phyloP scores from a whole-genome alignment of 2,113 vertebrate genomes.

The Gila orcuttii region DNA sequence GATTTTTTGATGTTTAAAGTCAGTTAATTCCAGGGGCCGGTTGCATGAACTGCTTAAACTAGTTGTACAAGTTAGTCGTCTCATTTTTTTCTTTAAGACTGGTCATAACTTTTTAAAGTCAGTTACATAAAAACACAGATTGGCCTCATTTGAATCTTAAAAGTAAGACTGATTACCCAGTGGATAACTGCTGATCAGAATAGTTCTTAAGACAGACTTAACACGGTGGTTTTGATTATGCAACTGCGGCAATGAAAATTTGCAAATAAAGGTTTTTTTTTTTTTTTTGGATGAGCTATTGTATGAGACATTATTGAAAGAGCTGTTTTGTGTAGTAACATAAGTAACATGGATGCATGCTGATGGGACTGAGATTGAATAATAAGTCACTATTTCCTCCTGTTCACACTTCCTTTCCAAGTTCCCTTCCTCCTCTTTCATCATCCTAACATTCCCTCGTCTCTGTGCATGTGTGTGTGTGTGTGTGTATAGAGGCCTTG shows the following conservation, averaged over 20 bases:
- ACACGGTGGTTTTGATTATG: too few species aligned
- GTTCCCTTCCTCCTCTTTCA: slow-evolving; percentile 15
- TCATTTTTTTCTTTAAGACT: too few species aligned
- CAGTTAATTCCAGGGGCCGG: not conserved
- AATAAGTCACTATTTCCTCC: slow-evolving; percentile 28
- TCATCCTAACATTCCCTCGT: slow-evolving; percentile 33
- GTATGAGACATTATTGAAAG: not conserved
- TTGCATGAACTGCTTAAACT: too few species aligned
- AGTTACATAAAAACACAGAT: too few species aligned
- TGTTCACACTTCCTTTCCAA: slow-evolving; percentile 30
- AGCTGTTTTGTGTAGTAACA: not conserved
- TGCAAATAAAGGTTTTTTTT: not conserved
- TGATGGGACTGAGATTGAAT: slow-evolving; percentile 5
- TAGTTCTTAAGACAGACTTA: too few species aligned
- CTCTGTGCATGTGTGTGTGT: slow-evolving; percentile 34
- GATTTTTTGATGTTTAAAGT: not conserved
- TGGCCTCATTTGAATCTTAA: too few species aligned
- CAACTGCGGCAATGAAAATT: not conserved
- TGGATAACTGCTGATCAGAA: too few species aligned
- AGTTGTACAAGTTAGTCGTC: too few species aligned
- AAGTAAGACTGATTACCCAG: too few species aligned
- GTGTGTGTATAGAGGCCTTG: slow-evolving; percentile 50
- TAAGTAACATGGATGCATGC: not conserved
- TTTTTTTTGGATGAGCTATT: not conserved
- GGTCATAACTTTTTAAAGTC: too few species aligned